Evolutionary conservation across 2,888 invertebrate species (phyloP).

Genomic region (Anaspis maculata): DNA sequence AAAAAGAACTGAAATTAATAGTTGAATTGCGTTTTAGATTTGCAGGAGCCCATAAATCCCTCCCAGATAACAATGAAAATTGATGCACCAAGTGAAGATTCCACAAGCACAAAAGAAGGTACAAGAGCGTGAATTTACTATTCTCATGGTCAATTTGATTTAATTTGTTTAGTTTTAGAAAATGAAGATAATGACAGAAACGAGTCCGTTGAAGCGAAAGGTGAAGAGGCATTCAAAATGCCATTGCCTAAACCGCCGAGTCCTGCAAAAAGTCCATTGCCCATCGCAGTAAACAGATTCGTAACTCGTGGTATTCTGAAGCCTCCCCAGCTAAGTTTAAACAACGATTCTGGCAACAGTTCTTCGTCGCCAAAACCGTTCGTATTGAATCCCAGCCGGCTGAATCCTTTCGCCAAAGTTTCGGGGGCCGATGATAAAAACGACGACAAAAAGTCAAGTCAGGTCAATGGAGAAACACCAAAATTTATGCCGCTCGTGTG

Average conservation of each 20-base stretch:
- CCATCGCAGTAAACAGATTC: constrained; percentile 18
- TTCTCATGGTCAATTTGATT: too few species aligned
- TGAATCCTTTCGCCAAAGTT: constrained; percentile 32
- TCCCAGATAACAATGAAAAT: constrained; percentile 37
- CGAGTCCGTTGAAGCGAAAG: constrained; percentile 6
- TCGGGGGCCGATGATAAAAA: constrained; percentile 16
- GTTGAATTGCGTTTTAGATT: constrained; percentile 12
- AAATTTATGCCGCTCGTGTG: constrained; percentile 39
- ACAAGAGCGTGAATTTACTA: too few species aligned
- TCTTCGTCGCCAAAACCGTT: constrained; percentile 24
- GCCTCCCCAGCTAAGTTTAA: constrained; percentile 28
- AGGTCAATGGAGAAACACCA: constrained; percentile 32
- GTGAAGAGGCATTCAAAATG: constrained; percentile 25
- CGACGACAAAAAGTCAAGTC: constrained; percentile 24
- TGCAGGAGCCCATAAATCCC: constrained; percentile 23
- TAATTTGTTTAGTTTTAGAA: constrained; percentile 25
- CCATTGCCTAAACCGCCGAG: constrained; percentile 22
- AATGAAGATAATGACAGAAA: constrained; percentile 26
- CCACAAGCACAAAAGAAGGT: constrained; percentile 11
- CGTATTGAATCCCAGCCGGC: constrained; percentile 35
- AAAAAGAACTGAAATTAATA: too few species aligned
- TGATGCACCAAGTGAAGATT: constrained; percentile 31
- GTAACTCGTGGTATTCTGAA: constrained; percentile 26
- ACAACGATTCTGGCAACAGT: constrained; percentile 18
- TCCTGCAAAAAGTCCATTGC: constrained; percentile 24